Evolutionary conservation across 2,888 invertebrate genomes (phyloP), one percentile per base, ranked within the genome.

Genomic region (Tillus elongatus): DNA sequence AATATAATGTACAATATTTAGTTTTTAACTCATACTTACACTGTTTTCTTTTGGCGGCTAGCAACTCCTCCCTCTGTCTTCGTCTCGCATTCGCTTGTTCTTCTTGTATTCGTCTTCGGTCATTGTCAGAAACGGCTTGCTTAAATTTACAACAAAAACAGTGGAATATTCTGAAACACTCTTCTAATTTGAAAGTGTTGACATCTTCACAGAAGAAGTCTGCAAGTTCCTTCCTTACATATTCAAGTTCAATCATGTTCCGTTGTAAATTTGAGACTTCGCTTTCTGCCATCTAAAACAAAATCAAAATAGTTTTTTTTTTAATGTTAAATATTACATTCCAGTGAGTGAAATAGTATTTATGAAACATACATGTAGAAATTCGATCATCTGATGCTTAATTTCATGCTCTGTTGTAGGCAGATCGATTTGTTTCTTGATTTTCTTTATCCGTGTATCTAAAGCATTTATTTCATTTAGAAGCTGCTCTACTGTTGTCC

Each of bases 131-230:
- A 8, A 83, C 79, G 0, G 89, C 88, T 48, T 85, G 79, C 37
- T 79, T 79, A 67, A 90, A 90, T 66, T 87, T 86, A 44, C 78
- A 77, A 62, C 90, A 90, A 70, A 96, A 95, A 30, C 77, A 78
- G 53, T 86, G 84, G 58, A 96, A 81, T 47, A 88, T 83, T 64
- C 83, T 82, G 57, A 92, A 89, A 57, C 93, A 93, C 61, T 96
- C 95, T 61, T 96, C 93, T 27, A 96, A 70, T 62, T 91, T 91
- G 61, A 96, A 96, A 0, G 83, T 75, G 35, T 75, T 79, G 0
- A 80, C 74, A 56, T 95, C 93, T 64, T 96, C 96, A 64, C 95
- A 96, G 68, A 96, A 93, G 68, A 93, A 95, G 35, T 88, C 85
- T 0, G 91, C 81, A 26, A 96, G 69, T 43, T 87, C 82, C 45